Conservation (phyloP, 2,888 invertebrate species). For the Lysandra bellargus region DNA sequence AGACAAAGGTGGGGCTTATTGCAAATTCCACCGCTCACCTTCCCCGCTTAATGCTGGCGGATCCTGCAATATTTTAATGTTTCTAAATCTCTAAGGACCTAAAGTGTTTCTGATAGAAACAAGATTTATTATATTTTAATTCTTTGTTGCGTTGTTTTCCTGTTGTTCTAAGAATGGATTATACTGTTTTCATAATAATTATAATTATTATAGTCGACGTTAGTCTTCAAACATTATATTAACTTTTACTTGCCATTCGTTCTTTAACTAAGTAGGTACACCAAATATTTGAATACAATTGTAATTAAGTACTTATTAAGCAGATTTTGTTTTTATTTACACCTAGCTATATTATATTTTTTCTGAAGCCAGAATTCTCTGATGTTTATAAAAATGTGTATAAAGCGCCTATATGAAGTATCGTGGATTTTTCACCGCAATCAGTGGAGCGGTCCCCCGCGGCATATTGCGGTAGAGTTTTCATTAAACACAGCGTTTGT, state of each 20-base stretch:
- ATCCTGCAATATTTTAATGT: slow-evolving; percentile 53
- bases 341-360: background rate
- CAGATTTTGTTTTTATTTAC: too few relatives aligned
- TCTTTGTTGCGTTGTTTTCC: slow-evolving; percentile 18
- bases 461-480: slow-evolving; percentile 75
- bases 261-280: too few relatives aligned
- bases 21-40: slow-evolving; percentile 74
- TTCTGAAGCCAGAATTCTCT: background rate
- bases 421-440: slow-evolving; percentile 66
- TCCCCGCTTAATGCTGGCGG: slow-evolving; percentile 62
- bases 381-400: background rate
- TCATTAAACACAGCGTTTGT: slow-evolving; percentile 76
- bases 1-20: slow-evolving; percentile 75
- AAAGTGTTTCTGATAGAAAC: slow-evolving; percentile 28
- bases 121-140: slow-evolving; percentile 23
- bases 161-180: background rate
- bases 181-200: background rate
- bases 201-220: too few relatives aligned
- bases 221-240: too few relatives aligned
- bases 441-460: slow-evolving; percentile 69
- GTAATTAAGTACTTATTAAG: too few relatives aligned
- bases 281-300: too few relatives aligned
- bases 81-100: slow-evolving; percentile 37
- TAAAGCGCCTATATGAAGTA: slow-evolving; percentile 57
- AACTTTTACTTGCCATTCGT: too few relatives aligned